These are phyloP conservation scores for Eubasilissa splendida DNA, from an alignment of 2,888 invertebrate species.

Conservation along the genomic window DNA sequence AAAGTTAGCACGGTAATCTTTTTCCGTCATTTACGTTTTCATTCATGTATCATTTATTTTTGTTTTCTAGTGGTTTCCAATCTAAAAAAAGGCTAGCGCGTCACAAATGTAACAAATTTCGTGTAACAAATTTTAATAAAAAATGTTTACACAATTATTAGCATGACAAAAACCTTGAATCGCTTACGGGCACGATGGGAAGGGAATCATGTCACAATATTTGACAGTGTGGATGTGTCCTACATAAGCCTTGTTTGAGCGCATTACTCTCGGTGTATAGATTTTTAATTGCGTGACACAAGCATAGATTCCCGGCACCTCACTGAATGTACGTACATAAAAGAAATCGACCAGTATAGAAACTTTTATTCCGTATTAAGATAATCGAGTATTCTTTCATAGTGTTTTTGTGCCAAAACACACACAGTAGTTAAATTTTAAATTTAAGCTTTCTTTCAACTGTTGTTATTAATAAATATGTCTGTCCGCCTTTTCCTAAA, in stretches of 20 bases:
- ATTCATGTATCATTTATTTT: too few species aligned
- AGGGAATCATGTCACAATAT: constrained; percentile 27
- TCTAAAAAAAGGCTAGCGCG: background rate
- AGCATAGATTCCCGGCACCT: background rate
- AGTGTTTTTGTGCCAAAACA: background rate
- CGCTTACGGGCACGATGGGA: background rate
- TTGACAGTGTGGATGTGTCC: background rate
- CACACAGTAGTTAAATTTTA: too few species aligned
- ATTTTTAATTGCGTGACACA: constrained; percentile 1
- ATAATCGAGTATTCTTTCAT: constrained; percentile 2
- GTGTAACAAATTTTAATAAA: background rate
- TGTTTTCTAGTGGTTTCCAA: background rate
- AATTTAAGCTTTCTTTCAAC: too few species aligned
- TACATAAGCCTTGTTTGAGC: constrained; percentile 9
- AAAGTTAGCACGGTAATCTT: constrained; percentile 31
- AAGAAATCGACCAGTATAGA: constrained; percentile 32
- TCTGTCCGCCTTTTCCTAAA: too few species aligned
- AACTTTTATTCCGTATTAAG: constrained; percentile 31
- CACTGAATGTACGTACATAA: constrained; percentile 1
- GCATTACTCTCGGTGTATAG: constrained; percentile 6
- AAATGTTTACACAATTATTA: background rate
- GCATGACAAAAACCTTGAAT: background rate
- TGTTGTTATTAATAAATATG: too few species aligned
- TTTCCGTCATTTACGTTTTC: background rate
- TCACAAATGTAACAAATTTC: background rate